Evolutionary conservation across 2,113 vertebrate species (phyloP).

Genomic region (Pterophyllum scalare): DNA sequence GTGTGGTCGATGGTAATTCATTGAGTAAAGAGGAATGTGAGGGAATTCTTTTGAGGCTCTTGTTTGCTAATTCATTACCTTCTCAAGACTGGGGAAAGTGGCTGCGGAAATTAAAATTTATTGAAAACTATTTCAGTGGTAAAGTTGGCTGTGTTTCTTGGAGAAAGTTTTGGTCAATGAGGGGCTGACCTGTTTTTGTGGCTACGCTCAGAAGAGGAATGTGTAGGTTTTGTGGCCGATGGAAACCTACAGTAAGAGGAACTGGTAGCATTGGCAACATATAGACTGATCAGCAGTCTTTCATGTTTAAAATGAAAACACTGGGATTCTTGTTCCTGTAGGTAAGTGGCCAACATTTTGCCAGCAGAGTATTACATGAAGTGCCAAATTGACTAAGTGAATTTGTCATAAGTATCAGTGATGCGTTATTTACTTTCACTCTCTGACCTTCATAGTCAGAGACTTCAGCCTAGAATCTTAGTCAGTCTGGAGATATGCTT

Average conservation of each 20-base stretch:
- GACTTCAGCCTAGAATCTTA: not conserved
- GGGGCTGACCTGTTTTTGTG: conserved; percentile 67
- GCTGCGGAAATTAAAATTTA: conserved; percentile 80
- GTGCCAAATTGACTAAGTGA: not conserved
- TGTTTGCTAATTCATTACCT: conserved; percentile 80
- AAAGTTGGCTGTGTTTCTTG: conserved; percentile 73
- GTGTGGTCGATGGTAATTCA: conserved; percentile 75
- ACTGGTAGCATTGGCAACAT: conserved; percentile 47
- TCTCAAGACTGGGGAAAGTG: conserved; percentile 70
- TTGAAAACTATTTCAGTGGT: conserved; percentile 80
- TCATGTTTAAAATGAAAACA: conserved; percentile 47
- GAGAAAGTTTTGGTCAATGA: conserved; percentile 68
- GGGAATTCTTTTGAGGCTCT: conserved; percentile 65
- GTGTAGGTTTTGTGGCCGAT: conserved; percentile 68
- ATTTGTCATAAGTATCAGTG: not conserved
- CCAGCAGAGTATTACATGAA: not conserved
- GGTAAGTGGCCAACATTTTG: conserved; percentile 11
- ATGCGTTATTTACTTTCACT: not conserved
- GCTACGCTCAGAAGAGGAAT: conserved; percentile 55
- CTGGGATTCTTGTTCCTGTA: conserved; percentile 2
- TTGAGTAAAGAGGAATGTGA: conserved; percentile 72
- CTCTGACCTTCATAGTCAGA: not conserved
- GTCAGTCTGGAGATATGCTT: not conserved
- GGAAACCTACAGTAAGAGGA: conserved; percentile 53
- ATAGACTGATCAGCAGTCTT: conserved; percentile 52